phyloP scores from a whole-genome alignment of 2,113 vertebrate genomes.

The Pedionomus torquatus region DNA sequence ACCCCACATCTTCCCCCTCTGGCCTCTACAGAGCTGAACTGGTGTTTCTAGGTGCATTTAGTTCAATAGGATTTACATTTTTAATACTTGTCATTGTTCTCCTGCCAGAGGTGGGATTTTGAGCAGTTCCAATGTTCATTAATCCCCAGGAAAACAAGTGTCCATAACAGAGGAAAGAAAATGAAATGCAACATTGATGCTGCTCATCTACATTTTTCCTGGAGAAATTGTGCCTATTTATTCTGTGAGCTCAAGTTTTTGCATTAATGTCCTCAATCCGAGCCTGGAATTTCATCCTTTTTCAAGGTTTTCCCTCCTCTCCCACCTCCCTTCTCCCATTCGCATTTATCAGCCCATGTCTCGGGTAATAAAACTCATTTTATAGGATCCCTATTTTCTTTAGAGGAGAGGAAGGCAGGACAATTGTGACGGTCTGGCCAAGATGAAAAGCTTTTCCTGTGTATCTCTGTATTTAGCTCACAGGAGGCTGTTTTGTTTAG shows the following conservation, averaged over 20 bases:
- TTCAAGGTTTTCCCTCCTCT: not conserved
- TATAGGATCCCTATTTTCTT: not conserved
- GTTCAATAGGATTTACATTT: not conserved
- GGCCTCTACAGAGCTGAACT: not conserved
- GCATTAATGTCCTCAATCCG: not conserved
- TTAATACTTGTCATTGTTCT: not conserved
- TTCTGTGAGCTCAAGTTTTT: not conserved
- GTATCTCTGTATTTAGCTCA: conserved; percentile 37
- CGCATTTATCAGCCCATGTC: not conserved
- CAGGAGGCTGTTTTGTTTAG: conserved; percentile 32
- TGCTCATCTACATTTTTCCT: not conserved
- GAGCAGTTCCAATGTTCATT: not conserved
- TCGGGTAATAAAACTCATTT: not conserved
- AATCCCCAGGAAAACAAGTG: not conserved
- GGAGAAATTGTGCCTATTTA: not conserved
- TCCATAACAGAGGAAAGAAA: not conserved
- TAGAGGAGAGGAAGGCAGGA: conserved; percentile 3
- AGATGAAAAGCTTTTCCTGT: conserved; percentile 60
- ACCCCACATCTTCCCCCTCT: not conserved
- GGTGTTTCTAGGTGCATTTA: not conserved
- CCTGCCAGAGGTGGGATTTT: not conserved
- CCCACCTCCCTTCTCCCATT: not conserved
- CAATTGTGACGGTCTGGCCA: not conserved
- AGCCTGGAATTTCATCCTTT: not conserved
- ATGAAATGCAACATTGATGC: not conserved